Evolutionary conservation across 2,888 invertebrate species (phyloP).

Genomic region (Lydus trimaculatus): DNA sequence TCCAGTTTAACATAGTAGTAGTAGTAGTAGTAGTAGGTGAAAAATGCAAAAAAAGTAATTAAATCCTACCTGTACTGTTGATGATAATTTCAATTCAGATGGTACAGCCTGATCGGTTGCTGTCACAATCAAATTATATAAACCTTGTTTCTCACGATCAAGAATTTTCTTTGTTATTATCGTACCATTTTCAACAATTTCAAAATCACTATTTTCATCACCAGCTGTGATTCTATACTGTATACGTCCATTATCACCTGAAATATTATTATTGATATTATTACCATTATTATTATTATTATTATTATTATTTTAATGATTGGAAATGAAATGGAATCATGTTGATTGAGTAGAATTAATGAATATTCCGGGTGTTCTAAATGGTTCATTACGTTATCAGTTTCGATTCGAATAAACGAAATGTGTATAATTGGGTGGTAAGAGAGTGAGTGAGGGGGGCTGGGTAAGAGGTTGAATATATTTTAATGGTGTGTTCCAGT

Average conservation of each 20-base stretch:
- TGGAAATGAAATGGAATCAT: constrained; percentile 12
- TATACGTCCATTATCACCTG: constrained; percentile 87
- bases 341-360: constrained; percentile 22
- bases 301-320: constrained; percentile 9
- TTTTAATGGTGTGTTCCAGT: constrained; percentile 26
- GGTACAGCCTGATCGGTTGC: constrained; percentile 84
- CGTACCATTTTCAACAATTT: constrained; percentile 83
- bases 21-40: too few relatives aligned
- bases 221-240: constrained; percentile 83
- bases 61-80: constrained; percentile 79
- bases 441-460: too few relatives aligned
- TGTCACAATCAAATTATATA: constrained; percentile 85
- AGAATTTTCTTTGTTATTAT: constrained; percentile 77
- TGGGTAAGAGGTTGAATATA: constrained; percentile 14
- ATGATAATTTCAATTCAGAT: constrained; percentile 78
- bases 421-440: constrained; percentile 23
- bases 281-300: constrained; percentile 12
- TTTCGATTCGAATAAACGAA: constrained; percentile 25
- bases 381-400: constrained; percentile 28
- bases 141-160: constrained; percentile 83
- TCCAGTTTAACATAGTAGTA: neutral
- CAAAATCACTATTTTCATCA: constrained; percentile 81
- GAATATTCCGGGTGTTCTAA: constrained; percentile 29
- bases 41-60: neutral
- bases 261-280: constrained; percentile 35